phyloP scores from a whole-genome alignment of 2,888 invertebrate species.

The Chromoteleia sp. region DNA sequence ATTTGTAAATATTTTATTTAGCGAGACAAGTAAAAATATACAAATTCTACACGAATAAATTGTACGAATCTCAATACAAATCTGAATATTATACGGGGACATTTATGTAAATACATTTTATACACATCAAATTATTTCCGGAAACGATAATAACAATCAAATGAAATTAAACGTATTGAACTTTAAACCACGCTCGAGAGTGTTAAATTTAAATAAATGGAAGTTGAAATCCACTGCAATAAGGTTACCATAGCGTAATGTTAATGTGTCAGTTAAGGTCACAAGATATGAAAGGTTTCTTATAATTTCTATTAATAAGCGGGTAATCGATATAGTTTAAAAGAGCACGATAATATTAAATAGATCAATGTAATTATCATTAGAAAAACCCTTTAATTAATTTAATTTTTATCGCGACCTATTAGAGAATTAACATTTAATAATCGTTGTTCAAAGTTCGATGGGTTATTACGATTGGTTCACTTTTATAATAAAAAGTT shows the following conservation, averaged over 20 bases:
- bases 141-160: too few relatives aligned
- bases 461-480: too few relatives aligned
- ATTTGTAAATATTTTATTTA: too few relatives aligned
- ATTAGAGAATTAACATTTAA: slow-evolving; percentile 22
- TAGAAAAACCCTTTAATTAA: slow-evolving; percentile 20
- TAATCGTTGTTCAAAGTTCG: too few relatives aligned
- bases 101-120: too few relatives aligned
- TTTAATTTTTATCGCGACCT: slow-evolving; percentile 5
- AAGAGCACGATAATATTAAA: slow-evolving; percentile 44
- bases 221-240: slow-evolving; percentile 3
- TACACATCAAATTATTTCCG: too few relatives aligned
- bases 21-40: too few relatives aligned
- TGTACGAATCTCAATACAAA: too few relatives aligned
- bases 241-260: slow-evolving; percentile 29
- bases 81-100: too few relatives aligned
- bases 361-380: slow-evolving; percentile 43
- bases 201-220: background rate
- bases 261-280: slow-evolving; percentile 39
- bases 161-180: background rate
- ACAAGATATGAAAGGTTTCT: slow-evolving; percentile 26
- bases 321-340: slow-evolving; percentile 30
- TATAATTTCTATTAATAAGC: slow-evolving; percentile 35
- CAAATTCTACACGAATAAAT: too few relatives aligned
- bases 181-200: background rate
- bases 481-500: too few relatives aligned